phyloP scores from a whole-genome alignment of 2,797 vertebrate genomes.

The Numenius phaeopus region DNA sequence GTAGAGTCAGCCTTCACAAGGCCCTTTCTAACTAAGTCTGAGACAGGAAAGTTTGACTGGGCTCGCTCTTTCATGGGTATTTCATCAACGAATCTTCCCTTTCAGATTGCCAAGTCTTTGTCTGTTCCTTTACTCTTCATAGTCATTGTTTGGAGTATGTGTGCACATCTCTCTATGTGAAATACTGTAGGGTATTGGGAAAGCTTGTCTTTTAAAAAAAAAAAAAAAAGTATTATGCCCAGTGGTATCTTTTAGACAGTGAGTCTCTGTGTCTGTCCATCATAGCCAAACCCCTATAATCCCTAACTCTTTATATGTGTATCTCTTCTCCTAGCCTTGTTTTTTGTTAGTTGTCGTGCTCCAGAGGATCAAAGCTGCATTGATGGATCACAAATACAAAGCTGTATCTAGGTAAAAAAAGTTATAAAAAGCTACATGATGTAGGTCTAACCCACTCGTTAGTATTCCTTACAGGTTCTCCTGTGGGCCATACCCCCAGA shows the following conservation, averaged over 20 bases:
- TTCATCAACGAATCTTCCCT: background rate
- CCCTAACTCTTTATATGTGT: background rate
- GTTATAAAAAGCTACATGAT: background rate
- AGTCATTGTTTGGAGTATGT: background rate
- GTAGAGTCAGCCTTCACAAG: background rate
- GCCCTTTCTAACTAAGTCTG: background rate
- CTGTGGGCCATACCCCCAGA: background rate
- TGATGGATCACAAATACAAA: conserved; percentile 17
- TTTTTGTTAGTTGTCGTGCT: background rate
- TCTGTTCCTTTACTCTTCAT: background rate
- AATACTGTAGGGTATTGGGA: background rate
- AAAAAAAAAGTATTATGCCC: background rate
- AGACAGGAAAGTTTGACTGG: background rate
- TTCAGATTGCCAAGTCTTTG: background rate
- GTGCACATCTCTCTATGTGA: background rate
- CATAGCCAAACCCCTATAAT: background rate
- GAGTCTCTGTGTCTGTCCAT: background rate
- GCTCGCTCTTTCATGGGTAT: background rate
- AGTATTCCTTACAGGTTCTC: background rate
- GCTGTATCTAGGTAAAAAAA: background rate
- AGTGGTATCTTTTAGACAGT: background rate
- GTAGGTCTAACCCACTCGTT: background rate
- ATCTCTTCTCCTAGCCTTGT: background rate
- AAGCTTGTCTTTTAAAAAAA: background rate
- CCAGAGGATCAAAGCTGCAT: conserved; percentile 17